These are phyloP conservation scores for Pinna nobilis DNA, from an alignment of 1,140 invertebrate species.

Conservation along the genomic window DNA sequence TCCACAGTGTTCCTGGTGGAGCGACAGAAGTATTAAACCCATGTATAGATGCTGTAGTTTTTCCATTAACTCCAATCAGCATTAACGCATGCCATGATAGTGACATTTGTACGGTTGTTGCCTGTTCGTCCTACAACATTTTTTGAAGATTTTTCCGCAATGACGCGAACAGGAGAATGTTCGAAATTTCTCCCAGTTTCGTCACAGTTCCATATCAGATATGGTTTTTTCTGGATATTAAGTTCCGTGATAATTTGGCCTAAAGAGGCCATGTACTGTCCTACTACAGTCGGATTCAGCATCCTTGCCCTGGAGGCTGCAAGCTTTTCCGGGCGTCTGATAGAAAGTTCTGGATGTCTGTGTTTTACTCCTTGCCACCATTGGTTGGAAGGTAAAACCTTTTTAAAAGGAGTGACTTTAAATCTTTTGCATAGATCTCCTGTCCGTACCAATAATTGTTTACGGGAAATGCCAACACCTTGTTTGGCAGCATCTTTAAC, in stretches of 20 bases:
- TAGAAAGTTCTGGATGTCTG: slow-evolving; percentile 19
- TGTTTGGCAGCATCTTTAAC: slow-evolving; percentile 3
- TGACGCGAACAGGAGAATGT: slow-evolving; percentile 8
- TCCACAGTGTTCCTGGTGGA: slow-evolving; percentile 31
- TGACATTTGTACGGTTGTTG: slow-evolving; percentile 25
- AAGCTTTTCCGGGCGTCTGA: slow-evolving; percentile 16
- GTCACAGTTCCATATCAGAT: slow-evolving; percentile 25
- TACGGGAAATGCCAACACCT: slow-evolving; percentile 17
- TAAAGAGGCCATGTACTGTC: slow-evolving; percentile 3
- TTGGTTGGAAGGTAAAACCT: not conserved
- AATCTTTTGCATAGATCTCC: not conserved
- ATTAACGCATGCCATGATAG: slow-evolving; percentile 40
- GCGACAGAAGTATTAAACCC: slow-evolving; percentile 10
- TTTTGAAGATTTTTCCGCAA: slow-evolving; percentile 26
- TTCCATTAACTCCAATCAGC: slow-evolving; percentile 31
- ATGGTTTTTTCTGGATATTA: not conserved
- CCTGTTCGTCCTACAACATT: slow-evolving; percentile 3
- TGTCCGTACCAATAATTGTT: not conserved
- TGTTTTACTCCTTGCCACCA: slow-evolving; percentile 28
- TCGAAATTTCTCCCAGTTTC: slow-evolving; percentile 25
- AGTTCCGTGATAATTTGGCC: not conserved
- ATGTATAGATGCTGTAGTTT: slow-evolving; percentile 31
- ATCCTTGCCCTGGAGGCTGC: slow-evolving; percentile 1
- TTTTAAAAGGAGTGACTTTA: slow-evolving; percentile 5
- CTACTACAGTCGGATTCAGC: not conserved